A percentile compares a stretch with the other conserved stretches of the same genome.
Evolutionary conservation across 2,888 invertebrate species (phyloP).

Genomic region (Drosophila sordidapex): DNA sequence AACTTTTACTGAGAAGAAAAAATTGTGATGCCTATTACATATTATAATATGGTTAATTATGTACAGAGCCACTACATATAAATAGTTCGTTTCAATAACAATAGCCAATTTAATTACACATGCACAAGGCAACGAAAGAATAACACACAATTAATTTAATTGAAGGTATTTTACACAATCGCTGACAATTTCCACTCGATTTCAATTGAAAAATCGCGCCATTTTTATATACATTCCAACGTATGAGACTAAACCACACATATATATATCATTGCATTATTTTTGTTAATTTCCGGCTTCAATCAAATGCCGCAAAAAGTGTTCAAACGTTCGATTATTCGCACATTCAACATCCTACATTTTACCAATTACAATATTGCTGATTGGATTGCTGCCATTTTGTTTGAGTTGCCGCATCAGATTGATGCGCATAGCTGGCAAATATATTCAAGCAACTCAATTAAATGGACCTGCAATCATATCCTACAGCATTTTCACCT

Average conservation of each 20-base stretch:
- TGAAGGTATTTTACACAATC: slow-evolving; percentile 8
- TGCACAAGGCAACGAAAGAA: not conserved
- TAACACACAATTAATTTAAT: slow-evolving; percentile 22
- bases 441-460: slow-evolving; percentile 66
- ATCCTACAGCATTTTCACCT: slow-evolving; percentile 47
- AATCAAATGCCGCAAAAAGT: slow-evolving; percentile 72
- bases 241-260: slow-evolving; percentile 21
- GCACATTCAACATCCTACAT: slow-evolving; percentile 65
- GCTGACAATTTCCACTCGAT: slow-evolving; percentile 23
- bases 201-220: not conserved
- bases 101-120: slow-evolving; percentile 7
- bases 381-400: slow-evolving; percentile 76
- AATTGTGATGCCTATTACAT: not conserved
- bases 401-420: slow-evolving; percentile 10
- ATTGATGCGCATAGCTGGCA: slow-evolving; percentile 23
- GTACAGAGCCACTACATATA: not conserved
- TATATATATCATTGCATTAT: slow-evolving; percentile 37
- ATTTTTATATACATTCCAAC: not conserved
- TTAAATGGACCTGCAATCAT: slow-evolving; percentile 74
- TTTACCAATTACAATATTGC: slow-evolving; percentile 70
- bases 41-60: slow-evolving; percentile 1
- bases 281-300: slow-evolving; percentile 67
- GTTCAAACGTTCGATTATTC: slow-evolving; percentile 62
- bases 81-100: slow-evolving; percentile 5
- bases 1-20: not conserved